phyloP scores from a whole-genome alignment of 2,113 vertebrate genomes.

The Etheostoma spectabile region DNA sequence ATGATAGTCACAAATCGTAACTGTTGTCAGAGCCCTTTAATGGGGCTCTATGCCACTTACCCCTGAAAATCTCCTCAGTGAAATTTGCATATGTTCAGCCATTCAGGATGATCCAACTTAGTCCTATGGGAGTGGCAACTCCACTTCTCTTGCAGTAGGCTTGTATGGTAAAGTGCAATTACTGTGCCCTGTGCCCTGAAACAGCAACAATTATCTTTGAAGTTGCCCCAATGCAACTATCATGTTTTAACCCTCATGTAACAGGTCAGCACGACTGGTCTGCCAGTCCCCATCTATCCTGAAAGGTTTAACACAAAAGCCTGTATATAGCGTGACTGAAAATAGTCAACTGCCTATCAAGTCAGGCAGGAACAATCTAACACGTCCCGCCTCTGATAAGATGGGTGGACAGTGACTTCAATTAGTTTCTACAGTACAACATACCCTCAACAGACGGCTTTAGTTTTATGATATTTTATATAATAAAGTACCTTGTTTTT shows the following conservation, averaged over 20 bases:
- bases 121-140: constrained; percentile 11
- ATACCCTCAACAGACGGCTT: neutral
- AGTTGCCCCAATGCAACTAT: constrained; percentile 26
- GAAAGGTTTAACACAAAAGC: neutral
- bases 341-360: constrained; percentile 14
- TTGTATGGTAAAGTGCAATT: constrained; percentile 50
- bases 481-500: neutral
- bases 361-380: constrained; percentile 30
- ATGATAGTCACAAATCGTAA: constrained; percentile 3
- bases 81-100: constrained; percentile 49
- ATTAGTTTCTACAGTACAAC: neutral
- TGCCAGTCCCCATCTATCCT: neutral
- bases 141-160: constrained; percentile 1
- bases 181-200: constrained; percentile 29
- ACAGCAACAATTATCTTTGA: constrained; percentile 58
- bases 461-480: neutral
- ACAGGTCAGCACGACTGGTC: constrained; percentile 22
- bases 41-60: constrained; percentile 31
- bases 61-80: constrained; percentile 14
- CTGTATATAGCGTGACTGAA: neutral
- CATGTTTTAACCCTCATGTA: constrained; percentile 41
- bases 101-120: constrained; percentile 13
- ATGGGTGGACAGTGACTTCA: neutral
- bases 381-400: constrained; percentile 12
- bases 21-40: constrained; percentile 28